Evolutionary conservation across 2,888 invertebrate species (phyloP).

Genomic region (Dolomedes plantarius): DNA sequence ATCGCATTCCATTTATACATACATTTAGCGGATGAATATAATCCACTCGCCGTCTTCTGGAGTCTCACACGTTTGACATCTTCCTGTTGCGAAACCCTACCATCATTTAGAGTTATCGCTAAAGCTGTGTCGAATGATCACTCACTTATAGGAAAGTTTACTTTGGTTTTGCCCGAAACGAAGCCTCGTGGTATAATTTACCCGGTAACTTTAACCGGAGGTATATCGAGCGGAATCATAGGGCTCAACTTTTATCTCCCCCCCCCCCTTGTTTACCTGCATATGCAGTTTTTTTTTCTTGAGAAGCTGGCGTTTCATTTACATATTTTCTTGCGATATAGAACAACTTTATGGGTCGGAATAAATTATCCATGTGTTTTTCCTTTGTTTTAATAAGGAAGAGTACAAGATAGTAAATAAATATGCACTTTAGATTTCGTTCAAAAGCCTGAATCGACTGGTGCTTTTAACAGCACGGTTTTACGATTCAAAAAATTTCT

Average conservation of each 20-base stretch:
- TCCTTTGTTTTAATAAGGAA: not conserved
- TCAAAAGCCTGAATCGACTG: too few species aligned
- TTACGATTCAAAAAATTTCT: too few species aligned
- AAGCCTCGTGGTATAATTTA: constrained; percentile 61
- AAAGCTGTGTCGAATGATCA: constrained; percentile 53
- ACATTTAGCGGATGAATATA: too few species aligned
- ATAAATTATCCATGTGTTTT: constrained; percentile 44
- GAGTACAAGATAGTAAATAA: too few species aligned
- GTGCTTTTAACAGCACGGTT: too few species aligned
- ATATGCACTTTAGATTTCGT: too few species aligned
- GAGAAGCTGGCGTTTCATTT: constrained; percentile 15
- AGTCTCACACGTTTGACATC: too few species aligned
- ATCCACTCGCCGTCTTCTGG: too few species aligned
- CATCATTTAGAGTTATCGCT: constrained; percentile 44
- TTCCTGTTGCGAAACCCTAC: not conserved
- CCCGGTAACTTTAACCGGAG: constrained; percentile 29
- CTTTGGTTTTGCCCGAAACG: constrained; percentile 42
- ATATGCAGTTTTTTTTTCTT: constrained; percentile 23
- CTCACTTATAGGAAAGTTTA: constrained; percentile 40
- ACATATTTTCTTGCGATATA: constrained; percentile 13
- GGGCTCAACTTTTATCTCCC: constrained; percentile 48
- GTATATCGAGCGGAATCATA: constrained; percentile 64
- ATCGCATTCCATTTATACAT: too few species aligned
- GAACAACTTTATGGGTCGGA: constrained; percentile 57
- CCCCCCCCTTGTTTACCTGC: constrained; percentile 37